phyloP scores from a whole-genome alignment of 1,140 invertebrate genomes.

The Lethocerus indicus region DNA sequence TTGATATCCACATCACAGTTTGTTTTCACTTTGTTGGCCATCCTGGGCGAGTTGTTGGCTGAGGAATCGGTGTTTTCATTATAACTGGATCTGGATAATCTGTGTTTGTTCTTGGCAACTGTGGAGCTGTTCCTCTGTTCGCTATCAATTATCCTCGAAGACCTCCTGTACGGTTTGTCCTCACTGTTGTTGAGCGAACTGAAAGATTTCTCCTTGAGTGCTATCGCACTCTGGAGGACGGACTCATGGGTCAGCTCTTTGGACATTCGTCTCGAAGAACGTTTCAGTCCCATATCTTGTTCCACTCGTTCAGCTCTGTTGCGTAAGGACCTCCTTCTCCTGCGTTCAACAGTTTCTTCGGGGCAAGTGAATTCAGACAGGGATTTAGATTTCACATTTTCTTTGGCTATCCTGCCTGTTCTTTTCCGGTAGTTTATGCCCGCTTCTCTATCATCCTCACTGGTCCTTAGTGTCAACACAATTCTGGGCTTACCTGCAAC shows the following conservation, averaged over 20 bases:
- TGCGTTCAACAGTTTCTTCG: slow-evolving; percentile 1
- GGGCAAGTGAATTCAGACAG: not conserved
- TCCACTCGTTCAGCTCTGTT: not conserved
- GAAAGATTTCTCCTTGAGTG: slow-evolving; percentile 24
- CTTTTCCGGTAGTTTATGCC: not conserved
- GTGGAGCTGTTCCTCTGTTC: too few relatives aligned
- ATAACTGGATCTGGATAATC: too few relatives aligned
- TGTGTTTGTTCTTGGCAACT: too few relatives aligned
- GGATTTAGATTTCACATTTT: not conserved
- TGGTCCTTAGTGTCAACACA: too few relatives aligned
- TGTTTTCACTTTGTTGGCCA: too few relatives aligned
- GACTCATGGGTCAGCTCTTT: slow-evolving; percentile 20
- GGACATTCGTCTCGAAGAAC: slow-evolving; percentile 20
- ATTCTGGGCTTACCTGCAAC: too few relatives aligned
- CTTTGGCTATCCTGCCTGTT: not conserved
- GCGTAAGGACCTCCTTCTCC: not conserved
- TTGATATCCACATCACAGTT: too few relatives aligned
- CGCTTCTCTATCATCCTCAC: too few relatives aligned
- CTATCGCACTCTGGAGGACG: slow-evolving; percentile 23
- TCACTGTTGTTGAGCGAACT: slow-evolving; percentile 15
- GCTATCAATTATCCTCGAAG: slow-evolving; percentile 10
- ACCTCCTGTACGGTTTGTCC: slow-evolving; percentile 14
- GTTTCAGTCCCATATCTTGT: slow-evolving; percentile 16
- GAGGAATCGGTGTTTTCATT: too few relatives aligned
- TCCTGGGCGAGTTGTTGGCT: too few relatives aligned